Evolutionary conservation across 2,888 invertebrate genomes (phyloP).

Genomic region (Pardosa pseudoannulata): DNA sequence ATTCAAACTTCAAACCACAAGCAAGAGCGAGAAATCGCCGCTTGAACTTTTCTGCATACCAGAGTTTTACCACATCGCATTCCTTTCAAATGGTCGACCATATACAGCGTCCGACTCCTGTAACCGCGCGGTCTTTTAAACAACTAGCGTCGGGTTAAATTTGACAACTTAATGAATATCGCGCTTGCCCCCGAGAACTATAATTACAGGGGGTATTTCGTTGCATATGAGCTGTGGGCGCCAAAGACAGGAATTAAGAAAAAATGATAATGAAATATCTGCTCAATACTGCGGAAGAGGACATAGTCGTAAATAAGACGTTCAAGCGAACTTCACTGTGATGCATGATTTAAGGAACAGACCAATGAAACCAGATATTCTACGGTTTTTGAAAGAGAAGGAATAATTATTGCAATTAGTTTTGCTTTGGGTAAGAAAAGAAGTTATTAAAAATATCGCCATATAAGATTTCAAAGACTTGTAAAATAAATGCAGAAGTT

Average conservation of each 20-base stretch:
- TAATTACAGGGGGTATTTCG: not conserved
- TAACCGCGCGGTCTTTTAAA: not conserved
- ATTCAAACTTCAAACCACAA: not conserved
- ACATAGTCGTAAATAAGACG: constrained; percentile 29
- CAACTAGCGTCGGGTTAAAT: not conserved
- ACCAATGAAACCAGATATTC: not conserved
- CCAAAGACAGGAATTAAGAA: not conserved
- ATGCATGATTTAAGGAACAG: not conserved
- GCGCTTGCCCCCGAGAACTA: not conserved
- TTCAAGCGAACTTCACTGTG: not conserved
- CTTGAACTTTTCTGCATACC: not conserved
- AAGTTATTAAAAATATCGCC: no score
- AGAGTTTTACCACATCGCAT: not conserved
- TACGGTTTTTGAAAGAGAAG: not conserved
- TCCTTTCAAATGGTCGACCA: not conserved
- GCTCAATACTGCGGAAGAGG: constrained; percentile 22
- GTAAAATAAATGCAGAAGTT: no score
- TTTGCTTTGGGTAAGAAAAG: no score
- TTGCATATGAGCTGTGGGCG: not conserved
- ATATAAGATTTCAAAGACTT: no score
- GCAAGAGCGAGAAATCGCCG: not conserved
- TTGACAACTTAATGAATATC: not conserved
- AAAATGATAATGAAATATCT: constrained; percentile 28
- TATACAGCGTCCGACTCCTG: not conserved
- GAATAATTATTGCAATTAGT: constrained; percentile 3